These are phyloP conservation scores for Aphis craccivora DNA, from an alignment of 1,140 invertebrate genomes.

Conservation along the genomic window DNA sequence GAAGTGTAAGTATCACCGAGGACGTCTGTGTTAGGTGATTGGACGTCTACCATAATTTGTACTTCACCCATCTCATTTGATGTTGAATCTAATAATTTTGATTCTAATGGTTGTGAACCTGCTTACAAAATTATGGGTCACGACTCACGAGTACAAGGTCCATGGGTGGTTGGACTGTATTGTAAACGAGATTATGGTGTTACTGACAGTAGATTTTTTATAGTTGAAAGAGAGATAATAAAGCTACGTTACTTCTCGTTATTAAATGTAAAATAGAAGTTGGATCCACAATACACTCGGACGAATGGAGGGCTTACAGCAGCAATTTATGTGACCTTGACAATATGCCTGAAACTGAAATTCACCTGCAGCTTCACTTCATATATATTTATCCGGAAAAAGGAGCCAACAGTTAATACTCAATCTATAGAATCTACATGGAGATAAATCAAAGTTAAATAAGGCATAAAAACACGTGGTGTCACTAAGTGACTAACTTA, in stretches of 20 bases:
- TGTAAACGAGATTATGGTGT: neutral
- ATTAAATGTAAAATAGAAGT: conserved; percentile 17
- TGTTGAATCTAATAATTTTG: too few species aligned
- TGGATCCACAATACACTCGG: neutral
- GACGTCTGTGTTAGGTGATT: too few species aligned
- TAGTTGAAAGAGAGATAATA: neutral
- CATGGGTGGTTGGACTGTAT: neutral
- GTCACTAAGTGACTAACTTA: too few species aligned
- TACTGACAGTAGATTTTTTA: conserved; percentile 4
- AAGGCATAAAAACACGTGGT: neutral
- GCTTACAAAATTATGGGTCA: neutral
- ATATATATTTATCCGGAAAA: too few species aligned
- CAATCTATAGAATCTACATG: too few species aligned
- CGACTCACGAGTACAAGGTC: neutral
- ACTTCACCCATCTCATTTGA: too few species aligned
- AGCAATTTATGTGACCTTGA: conserved; percentile 43
- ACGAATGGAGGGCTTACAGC: conserved; percentile 45
- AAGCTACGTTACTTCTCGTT: conserved; percentile 30
- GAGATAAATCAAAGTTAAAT: neutral
- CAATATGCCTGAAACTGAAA: neutral
- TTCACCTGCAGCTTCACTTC: too few species aligned
- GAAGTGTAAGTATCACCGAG: too few species aligned
- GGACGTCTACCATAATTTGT: too few species aligned
- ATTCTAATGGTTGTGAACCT: too few species aligned
- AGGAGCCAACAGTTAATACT: too few species aligned